These are phyloP conservation scores for Sarcophaga caerulescens DNA, from an alignment of 2,888 invertebrate species.

Conservation along the genomic window DNA sequence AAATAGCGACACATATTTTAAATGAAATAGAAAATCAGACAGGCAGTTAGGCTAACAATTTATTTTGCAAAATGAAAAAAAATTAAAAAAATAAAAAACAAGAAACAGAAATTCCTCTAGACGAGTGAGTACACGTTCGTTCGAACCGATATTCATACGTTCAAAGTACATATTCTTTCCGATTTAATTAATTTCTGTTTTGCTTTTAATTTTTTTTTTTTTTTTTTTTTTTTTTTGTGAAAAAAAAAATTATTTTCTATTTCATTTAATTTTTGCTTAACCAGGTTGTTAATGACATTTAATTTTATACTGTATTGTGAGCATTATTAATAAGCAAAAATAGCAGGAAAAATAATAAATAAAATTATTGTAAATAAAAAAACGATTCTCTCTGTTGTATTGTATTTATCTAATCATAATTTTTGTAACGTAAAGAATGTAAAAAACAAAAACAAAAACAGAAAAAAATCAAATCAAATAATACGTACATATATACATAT, in stretches of 20 bases:
- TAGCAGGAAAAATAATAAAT: slow-evolving; percentile 17
- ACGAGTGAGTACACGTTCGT: no score
- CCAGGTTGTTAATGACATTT: slow-evolving; percentile 32
- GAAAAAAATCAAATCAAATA: no score
- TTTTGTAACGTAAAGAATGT: slow-evolving; percentile 53
- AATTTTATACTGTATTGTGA: neutral
- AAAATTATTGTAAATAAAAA: neutral
- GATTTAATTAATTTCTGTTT: neutral
- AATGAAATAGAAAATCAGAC: neutral
- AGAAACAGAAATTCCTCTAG: no score
- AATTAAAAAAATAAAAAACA: no score
- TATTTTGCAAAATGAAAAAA: no score
- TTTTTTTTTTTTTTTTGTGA: neutral
- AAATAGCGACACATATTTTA: neutral
- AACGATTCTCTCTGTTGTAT: neutral
- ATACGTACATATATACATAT: no score
- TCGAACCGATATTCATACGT: no score
- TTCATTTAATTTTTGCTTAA: slow-evolving; percentile 44
- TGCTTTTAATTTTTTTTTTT: neutral
- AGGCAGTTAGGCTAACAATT: no score
- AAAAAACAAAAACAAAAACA: neutral
- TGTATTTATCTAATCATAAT: slow-evolving; percentile 60
- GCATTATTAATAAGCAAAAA: slow-evolving; percentile 23
- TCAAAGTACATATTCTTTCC: slow-evolving; percentile 13
- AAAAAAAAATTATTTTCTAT: slow-evolving; percentile 36